These are phyloP conservation scores for Sigmodon hispidus DNA, from an alignment of 2,113 vertebrate genomes.

Conservation along the genomic window DNA sequence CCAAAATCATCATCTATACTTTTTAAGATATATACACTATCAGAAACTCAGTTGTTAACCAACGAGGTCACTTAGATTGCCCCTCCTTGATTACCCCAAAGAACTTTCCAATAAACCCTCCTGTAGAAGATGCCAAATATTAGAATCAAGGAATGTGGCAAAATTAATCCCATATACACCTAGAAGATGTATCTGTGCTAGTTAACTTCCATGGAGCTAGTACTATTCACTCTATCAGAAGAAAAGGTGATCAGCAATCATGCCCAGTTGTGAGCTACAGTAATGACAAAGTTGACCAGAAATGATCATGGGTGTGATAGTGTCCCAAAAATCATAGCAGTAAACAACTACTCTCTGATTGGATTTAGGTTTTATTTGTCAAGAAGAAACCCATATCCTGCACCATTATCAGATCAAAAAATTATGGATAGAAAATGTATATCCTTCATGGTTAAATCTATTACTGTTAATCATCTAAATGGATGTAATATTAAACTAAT, in stretches of 20 bases:
- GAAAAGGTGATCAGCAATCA: too few species aligned
- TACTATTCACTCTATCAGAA: background rate
- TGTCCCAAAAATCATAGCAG: background rate
- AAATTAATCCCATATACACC: background rate
- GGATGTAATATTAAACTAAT: background rate
- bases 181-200: background rate
- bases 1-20: background rate
- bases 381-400: background rate
- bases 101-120: background rate
- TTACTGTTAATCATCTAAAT: background rate
- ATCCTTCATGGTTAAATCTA: background rate
- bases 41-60: background rate
- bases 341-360: background rate
- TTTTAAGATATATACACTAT: background rate
- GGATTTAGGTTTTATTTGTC: background rate
- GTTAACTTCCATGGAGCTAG: too few species aligned
- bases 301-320: background rate
- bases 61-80: background rate
- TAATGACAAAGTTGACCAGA: background rate
- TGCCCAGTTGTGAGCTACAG: background rate
- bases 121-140: background rate
- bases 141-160: background rate
- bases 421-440: background rate
- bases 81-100: too few species aligned
- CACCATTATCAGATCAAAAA: background rate